These are phyloP conservation scores for Falco biarmicus DNA, from an alignment of 2,797 vertebrate species.

Conservation along the genomic window DNA sequence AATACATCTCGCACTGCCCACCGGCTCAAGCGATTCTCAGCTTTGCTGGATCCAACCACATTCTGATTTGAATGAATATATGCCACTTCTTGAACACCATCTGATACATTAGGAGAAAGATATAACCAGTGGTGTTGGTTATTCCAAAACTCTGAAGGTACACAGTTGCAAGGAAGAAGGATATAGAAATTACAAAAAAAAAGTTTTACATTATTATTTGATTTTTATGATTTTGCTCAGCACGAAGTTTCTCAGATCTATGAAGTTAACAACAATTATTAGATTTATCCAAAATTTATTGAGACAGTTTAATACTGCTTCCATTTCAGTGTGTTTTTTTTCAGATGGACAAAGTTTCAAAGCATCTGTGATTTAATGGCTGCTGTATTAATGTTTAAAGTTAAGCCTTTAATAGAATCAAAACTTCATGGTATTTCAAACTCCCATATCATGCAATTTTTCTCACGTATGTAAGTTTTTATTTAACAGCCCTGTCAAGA, in stretches of 20 bases:
- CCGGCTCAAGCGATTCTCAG: slow-evolving; percentile 89
- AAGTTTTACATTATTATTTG: neutral
- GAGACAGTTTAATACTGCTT: neutral
- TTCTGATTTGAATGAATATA: slow-evolving; percentile 95
- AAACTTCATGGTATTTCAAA: neutral
- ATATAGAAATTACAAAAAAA: neutral
- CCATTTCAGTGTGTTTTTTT: neutral
- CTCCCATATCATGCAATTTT: neutral
- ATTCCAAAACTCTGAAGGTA: neutral
- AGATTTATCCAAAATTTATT: neutral
- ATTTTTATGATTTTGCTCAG: neutral
- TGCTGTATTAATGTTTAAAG: neutral
- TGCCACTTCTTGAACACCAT: slow-evolving; percentile 85
- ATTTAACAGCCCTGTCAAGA: neutral
- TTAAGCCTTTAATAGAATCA: neutral
- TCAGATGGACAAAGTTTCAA: neutral
- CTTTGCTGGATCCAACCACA: slow-evolving; percentile 93
- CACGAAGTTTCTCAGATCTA: neutral
- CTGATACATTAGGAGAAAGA: slow-evolving; percentile 65
- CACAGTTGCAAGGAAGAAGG: neutral
- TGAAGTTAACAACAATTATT: neutral
- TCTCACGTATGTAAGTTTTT: neutral
- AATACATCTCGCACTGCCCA: slow-evolving; percentile 91
- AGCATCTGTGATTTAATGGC: neutral
- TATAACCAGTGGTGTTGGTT: neutral